Evolutionary conservation across 2,888 invertebrate genomes (phyloP).

Genomic region (Athalia cordata): DNA sequence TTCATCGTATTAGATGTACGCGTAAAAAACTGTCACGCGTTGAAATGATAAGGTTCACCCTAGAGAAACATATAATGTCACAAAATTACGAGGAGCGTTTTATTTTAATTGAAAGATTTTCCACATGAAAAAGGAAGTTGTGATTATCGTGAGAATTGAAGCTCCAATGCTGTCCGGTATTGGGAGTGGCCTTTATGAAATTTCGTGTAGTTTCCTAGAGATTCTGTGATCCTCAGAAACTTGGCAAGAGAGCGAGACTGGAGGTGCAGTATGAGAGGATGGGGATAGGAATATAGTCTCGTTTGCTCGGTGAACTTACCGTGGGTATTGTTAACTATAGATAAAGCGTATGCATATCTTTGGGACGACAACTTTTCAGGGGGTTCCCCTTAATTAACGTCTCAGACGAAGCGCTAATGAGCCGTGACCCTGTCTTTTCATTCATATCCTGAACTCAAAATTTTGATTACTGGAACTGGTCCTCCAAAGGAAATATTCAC

Average conservation of each 20-base stretch:
- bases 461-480: constrained; percentile 62
- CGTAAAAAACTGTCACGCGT: too few species aligned
- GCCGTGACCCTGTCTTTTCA: constrained; percentile 62
- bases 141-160: too few species aligned
- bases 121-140: too few species aligned
- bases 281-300: neutral
- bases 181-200: neutral
- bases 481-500: constrained; percentile 41
- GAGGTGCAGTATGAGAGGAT: neutral
- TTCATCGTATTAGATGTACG: too few species aligned
- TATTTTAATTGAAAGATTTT: too few species aligned
- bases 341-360: constrained; percentile 30
- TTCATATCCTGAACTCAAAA: constrained; percentile 58
- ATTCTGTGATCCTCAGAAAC: constrained; percentile 8
- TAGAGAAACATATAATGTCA: too few species aligned
- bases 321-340: constrained; percentile 32
- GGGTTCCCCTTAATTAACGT: constrained; percentile 55
- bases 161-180: too few species aligned
- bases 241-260: neutral
- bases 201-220: constrained; percentile 17
- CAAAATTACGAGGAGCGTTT: too few species aligned
- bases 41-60: too few species aligned
- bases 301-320: constrained; percentile 32
- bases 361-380: constrained; percentile 27
- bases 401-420: constrained; percentile 61